These are phyloP conservation scores for Sthenelais limicola DNA, from an alignment of 2,888 invertebrate species.

Conservation along the genomic window DNA sequence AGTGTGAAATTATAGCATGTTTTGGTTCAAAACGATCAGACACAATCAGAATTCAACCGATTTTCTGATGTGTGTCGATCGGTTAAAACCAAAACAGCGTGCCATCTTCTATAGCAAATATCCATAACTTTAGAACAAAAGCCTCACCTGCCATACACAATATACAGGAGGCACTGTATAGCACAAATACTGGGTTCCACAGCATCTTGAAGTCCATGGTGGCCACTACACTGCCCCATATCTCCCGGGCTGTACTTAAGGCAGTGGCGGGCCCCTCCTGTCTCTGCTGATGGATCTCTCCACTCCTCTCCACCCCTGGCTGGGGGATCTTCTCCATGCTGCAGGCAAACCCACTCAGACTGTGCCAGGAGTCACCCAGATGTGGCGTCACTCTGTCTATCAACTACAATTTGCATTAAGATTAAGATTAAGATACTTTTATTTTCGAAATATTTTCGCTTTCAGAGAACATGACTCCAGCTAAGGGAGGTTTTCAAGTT, in stretches of 20 bases:
- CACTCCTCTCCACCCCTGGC: not conserved
- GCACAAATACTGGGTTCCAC: constrained; percentile 86
- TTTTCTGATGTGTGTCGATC: no score
- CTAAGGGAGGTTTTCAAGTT: no score
- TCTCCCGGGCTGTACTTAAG: not conserved
- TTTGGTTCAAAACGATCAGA: no score
- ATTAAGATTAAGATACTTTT: no score
- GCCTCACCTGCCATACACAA: constrained; percentile 65
- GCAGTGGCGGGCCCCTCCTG: not conserved
- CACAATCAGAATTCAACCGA: no score
- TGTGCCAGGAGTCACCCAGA: constrained; percentile 32
- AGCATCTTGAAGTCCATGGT: constrained; percentile 82
- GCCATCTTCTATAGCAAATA: no score
- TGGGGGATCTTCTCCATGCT: constrained; percentile 22
- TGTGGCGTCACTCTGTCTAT: not conserved
- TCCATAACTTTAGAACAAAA: no score
- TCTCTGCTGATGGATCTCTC: constrained; percentile 25
- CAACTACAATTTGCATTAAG: no score
- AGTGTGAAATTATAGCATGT: no score
- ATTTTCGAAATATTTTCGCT: no score
- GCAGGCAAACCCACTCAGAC: constrained; percentile 26
- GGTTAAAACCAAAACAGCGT: no score
- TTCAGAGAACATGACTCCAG: no score
- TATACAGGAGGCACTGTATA: constrained; percentile 63
- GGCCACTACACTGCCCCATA: not conserved